phyloP scores from a whole-genome alignment of 2,113 vertebrate genomes.

The Psettodes erumei region DNA sequence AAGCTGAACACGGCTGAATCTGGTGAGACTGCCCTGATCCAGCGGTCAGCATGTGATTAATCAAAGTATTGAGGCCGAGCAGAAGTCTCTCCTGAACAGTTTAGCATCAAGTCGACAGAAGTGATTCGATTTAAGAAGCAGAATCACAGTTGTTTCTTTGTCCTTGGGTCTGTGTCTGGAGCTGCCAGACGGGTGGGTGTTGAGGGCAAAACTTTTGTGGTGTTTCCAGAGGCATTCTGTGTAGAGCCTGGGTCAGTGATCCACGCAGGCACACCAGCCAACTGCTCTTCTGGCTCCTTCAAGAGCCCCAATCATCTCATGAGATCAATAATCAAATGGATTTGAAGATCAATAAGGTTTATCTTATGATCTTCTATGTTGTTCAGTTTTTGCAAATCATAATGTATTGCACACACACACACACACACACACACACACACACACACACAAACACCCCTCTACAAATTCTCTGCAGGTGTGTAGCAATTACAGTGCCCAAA shows the following conservation, averaged over 20 bases:
- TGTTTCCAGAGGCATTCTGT: constrained; percentile 34
- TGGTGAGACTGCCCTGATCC: background rate
- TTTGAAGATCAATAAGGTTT: background rate
- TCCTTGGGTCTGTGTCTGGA: constrained; percentile 36
- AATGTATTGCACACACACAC: background rate
- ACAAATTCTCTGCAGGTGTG: too few species aligned
- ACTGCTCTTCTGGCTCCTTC: constrained; percentile 23
- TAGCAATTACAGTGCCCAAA: background rate
- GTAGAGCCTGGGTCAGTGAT: constrained; percentile 35
- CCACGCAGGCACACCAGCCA: background rate
- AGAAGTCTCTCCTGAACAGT: constrained; percentile 26
- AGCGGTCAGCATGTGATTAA: background rate
- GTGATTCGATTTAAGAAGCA: constrained; percentile 44
- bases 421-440: too few species aligned
- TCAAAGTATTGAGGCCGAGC: constrained; percentile 5
- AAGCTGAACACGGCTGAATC: constrained; percentile 1
- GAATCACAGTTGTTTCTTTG: constrained; percentile 50
- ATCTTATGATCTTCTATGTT: too few species aligned
- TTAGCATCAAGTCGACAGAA: constrained; percentile 27
- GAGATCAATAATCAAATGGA: background rate
- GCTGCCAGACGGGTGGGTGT: constrained; percentile 36
- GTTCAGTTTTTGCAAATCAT: too few species aligned
- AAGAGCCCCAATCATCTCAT: background rate
- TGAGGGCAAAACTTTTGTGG: constrained; percentile 25
- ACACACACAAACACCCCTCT: too few species aligned